Percentiles rank a stretch among this genome's conserved stretches.
These are phyloP conservation scores for Aphis craccivora DNA, from an alignment of 1,140 invertebrate genomes.

Conservation along the genomic window DNA sequence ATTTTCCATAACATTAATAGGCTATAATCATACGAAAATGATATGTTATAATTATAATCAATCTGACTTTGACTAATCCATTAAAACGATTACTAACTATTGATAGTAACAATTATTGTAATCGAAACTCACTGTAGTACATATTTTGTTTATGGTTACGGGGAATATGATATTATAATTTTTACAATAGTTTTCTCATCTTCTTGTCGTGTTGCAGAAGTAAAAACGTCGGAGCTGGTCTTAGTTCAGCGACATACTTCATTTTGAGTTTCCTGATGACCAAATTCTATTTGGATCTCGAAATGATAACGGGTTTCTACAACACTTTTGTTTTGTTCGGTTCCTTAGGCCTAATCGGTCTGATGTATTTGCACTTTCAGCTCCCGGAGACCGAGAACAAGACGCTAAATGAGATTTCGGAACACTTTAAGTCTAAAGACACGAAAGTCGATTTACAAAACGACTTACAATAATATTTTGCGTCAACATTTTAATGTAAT, in stretches of 20 bases:
- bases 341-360: not conserved
- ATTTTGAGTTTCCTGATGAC: slow-evolving; percentile 38
- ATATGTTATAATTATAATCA: too few relatives aligned
- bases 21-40: too few relatives aligned
- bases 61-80: too few relatives aligned
- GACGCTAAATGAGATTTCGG: slow-evolving; percentile 10
- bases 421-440: slow-evolving; percentile 12
- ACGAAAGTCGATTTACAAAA: not conserved
- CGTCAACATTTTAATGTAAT: not conserved
- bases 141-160: not conserved
- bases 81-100: too few relatives aligned
- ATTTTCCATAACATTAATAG: too few relatives aligned
- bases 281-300: slow-evolving; percentile 32
- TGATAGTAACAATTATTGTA: too few relatives aligned
- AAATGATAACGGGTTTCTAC: not conserved
- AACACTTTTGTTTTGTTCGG: slow-evolving; percentile 24
- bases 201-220: not conserved
- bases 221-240: not conserved
- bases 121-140: too few relatives aligned
- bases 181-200: not conserved
- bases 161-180: not conserved
- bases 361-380: not conserved
- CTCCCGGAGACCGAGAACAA: slow-evolving; percentile 45
- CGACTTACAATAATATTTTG: not conserved
- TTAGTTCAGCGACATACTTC: not conserved